Percentiles rank a stretch among this genome's conserved stretches.
phyloP scores from a whole-genome alignment of 1,140 invertebrate species.

The Rhyzopertha dominica region DNA sequence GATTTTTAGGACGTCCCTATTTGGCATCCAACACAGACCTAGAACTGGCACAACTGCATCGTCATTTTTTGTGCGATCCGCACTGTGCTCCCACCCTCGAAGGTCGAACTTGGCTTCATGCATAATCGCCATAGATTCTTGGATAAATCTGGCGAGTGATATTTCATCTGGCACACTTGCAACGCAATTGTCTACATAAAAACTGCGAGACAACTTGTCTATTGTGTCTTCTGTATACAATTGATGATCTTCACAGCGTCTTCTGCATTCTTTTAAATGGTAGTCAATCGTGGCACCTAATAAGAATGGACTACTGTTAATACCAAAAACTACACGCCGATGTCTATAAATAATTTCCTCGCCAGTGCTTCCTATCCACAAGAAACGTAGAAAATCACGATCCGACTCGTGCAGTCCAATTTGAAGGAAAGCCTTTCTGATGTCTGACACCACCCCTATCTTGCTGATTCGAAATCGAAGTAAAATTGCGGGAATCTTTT shows the following conservation, averaged over 20 bases:
- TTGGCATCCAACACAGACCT: constrained; percentile 1
- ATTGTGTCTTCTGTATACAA: constrained; percentile 3
- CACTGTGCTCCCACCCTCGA: constrained; percentile 24
- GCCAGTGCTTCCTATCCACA: constrained; percentile 25
- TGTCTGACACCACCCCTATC: constrained; percentile 41
- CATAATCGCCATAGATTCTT: constrained; percentile 20
- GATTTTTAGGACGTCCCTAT: constrained; percentile 1
- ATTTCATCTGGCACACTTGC: constrained; percentile 18
- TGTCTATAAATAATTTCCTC: constrained; percentile 17
- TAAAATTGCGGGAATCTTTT: constrained; percentile 38
- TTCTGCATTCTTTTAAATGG: constrained; percentile 15
- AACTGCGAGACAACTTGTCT: constrained; percentile 9
- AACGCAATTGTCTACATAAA: constrained; percentile 37
- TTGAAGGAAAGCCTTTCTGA: constrained; percentile 41
- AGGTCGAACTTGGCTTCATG: constrained; percentile 27
- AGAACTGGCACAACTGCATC: background rate
- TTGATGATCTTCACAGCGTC: constrained; percentile 3
- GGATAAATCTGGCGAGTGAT: constrained; percentile 20
- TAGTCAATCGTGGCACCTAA: constrained; percentile 14
- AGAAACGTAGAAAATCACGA: constrained; percentile 29
- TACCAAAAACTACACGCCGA: constrained; percentile 25
- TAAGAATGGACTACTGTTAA: constrained; percentile 23
- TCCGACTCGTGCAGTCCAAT: constrained; percentile 32
- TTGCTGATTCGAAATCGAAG: constrained; percentile 38
- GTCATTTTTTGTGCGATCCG: background rate